phyloP scores from a whole-genome alignment of 1,140 invertebrate genomes.

The Phenacoccus solenopsis region DNA sequence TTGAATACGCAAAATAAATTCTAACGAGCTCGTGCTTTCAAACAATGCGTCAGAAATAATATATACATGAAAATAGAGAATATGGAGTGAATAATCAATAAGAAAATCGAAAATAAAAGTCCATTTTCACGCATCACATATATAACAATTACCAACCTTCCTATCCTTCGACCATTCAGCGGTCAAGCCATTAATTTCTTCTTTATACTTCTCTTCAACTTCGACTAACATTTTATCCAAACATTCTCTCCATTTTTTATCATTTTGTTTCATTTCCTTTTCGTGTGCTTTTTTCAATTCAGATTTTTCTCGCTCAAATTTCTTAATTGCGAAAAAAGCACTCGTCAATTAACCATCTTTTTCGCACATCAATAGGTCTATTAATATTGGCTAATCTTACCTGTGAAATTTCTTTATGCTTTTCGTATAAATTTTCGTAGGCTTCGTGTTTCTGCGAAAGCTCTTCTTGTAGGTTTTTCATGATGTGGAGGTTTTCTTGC shows the following conservation, averaged over 20 bases:
- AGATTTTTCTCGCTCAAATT: background rate
- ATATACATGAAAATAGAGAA: no score
- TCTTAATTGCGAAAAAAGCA: no score
- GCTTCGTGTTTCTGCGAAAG: background rate
- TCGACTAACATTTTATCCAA: conserved; percentile 37
- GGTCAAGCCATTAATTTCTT: conserved; percentile 33
- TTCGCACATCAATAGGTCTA: no score
- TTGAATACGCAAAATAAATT: no score
- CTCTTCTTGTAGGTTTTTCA: background rate
- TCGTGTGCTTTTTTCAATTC: conserved; percentile 30
- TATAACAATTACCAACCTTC: conserved; percentile 33
- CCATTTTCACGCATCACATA: no score
- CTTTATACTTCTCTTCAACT: conserved; percentile 36
- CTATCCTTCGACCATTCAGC: conserved; percentile 42
- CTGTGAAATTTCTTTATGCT: background rate
- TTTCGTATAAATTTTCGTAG: background rate
- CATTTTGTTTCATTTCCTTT: conserved; percentile 34
- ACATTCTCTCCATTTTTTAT: conserved; percentile 36
- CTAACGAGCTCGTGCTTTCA: no score
- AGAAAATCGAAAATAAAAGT: no score
- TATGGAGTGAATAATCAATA: no score
- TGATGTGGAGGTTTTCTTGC: background rate
- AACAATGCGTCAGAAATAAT: no score
- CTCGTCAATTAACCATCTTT: no score
- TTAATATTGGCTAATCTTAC: background rate